A percentile compares a stretch with the other conserved stretches of the same genome.
Conservation (phyloP, 2,888 invertebrate genomes). For the Dexiosoma caninum region DNA sequence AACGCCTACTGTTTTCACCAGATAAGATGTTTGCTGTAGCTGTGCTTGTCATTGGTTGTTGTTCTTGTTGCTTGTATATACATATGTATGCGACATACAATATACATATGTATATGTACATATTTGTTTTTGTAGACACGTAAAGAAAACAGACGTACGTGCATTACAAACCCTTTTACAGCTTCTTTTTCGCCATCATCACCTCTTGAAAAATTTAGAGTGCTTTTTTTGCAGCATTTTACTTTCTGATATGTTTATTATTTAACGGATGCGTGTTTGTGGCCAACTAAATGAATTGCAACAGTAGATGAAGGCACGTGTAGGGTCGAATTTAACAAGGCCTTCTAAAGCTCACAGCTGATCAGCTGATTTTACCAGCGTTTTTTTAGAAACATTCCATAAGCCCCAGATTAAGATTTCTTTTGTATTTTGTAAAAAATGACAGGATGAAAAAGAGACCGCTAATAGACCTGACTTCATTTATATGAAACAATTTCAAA, state of each 20-base stretch:
- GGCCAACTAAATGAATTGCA: not conserved
- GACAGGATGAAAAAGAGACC: too few species aligned
- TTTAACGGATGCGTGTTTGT: not conserved
- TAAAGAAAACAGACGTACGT: slow-evolving; percentile 59
- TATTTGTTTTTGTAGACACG: slow-evolving; percentile 50
- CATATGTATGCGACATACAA: too few species aligned
- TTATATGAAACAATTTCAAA: too few species aligned
- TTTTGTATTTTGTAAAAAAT: too few species aligned
- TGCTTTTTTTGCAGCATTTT: slow-evolving; percentile 29
- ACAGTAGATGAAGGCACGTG: too few species aligned
- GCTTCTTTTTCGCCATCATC: slow-evolving; percentile 53
- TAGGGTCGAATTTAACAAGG: too few species aligned
- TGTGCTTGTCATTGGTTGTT: not conserved
- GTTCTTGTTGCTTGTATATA: too few species aligned
- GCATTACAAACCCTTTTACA: slow-evolving; percentile 57
- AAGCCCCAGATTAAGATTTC: too few species aligned
- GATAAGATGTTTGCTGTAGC: slow-evolving; percentile 57
- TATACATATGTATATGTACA: too few species aligned
- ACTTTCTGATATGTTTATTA: slow-evolving; percentile 25
- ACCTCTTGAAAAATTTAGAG: slow-evolving; percentile 41
- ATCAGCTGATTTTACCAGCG: too few species aligned
- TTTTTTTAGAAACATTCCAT: too few species aligned
- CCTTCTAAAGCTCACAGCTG: not conserved
- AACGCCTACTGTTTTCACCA: slow-evolving; percentile 63
- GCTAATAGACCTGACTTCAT: too few species aligned